A percentile compares a stretch with the other conserved stretches of the same genome.
phyloP scores from a whole-genome alignment of 2,797 vertebrate genomes.

The Onychomys torridus region DNA sequence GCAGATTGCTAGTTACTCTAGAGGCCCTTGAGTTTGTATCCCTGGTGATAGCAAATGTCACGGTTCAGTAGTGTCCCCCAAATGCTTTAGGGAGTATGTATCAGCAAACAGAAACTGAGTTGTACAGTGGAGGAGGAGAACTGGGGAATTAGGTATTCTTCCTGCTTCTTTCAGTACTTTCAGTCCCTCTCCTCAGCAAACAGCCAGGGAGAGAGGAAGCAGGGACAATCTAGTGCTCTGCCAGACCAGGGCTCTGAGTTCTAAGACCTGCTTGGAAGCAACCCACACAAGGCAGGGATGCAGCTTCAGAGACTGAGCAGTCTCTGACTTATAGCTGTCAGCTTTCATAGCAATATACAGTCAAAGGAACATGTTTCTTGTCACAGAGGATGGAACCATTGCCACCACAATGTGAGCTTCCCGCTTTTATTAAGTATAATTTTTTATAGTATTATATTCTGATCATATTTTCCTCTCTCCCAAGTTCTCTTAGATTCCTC shows the following conservation, averaged over 20 bases:
- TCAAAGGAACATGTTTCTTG: neutral
- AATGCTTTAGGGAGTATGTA: neutral
- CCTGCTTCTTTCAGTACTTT: neutral
- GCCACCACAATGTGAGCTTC: neutral
- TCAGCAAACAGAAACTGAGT: neutral
- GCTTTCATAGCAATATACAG: neutral
- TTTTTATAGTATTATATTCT: neutral
- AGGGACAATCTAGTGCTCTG: neutral
- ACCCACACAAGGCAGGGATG: neutral
- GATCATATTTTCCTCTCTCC: neutral
- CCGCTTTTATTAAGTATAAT: neutral
- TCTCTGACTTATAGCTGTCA: neutral
- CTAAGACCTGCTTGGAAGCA: neutral
- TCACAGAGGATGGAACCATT: neutral
- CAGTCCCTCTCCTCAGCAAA: neutral
- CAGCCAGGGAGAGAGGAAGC: neutral
- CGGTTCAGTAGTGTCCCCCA: neutral
- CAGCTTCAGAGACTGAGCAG: neutral
- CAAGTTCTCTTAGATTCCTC: neutral
- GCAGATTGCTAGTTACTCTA: neutral
- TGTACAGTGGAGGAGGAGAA: neutral
- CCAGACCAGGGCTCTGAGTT: neutral
- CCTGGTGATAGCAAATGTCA: neutral
- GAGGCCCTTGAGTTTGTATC: neutral
- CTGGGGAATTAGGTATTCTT: neutral